Conservation (phyloP, 2,888 invertebrate genomes). For the Leucania comma region DNA sequence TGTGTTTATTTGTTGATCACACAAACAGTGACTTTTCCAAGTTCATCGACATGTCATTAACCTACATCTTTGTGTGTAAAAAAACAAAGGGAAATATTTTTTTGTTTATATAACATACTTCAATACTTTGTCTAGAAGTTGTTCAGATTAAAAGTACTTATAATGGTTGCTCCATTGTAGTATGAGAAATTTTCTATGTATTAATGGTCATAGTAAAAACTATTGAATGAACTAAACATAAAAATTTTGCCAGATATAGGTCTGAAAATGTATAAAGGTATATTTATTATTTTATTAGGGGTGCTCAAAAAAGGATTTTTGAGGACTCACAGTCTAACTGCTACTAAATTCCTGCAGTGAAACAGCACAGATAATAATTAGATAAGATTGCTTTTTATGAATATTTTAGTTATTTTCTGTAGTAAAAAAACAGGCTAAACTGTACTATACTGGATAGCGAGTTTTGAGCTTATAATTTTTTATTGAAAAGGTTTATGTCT, state of each 20-base stretch:
- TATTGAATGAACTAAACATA: neutral
- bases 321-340: neutral
- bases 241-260: neutral
- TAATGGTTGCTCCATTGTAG: neutral
- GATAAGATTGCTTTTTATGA: neutral
- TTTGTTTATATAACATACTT: conserved; percentile 54
- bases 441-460: no score
- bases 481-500: no score
- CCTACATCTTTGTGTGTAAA: conserved; percentile 61
- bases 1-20: conserved; percentile 38
- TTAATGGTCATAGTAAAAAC: neutral
- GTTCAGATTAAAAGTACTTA: neutral
- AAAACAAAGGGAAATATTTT: conserved; percentile 37
- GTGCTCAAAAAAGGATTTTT: neutral
- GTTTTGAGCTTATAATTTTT: no score
- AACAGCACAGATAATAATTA: neutral
- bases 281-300: neutral
- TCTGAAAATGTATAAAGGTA: neutral
- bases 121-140: conserved; percentile 37
- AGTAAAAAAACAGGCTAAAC: no score
- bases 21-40: conserved; percentile 52
- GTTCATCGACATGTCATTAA: conserved; percentile 77
- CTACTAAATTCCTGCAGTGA: neutral
- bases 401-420: neutral
- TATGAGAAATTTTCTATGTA: neutral